Evolutionary conservation across 2,888 invertebrate species (phyloP).

Genomic region (Nebria brevicollis): DNA sequence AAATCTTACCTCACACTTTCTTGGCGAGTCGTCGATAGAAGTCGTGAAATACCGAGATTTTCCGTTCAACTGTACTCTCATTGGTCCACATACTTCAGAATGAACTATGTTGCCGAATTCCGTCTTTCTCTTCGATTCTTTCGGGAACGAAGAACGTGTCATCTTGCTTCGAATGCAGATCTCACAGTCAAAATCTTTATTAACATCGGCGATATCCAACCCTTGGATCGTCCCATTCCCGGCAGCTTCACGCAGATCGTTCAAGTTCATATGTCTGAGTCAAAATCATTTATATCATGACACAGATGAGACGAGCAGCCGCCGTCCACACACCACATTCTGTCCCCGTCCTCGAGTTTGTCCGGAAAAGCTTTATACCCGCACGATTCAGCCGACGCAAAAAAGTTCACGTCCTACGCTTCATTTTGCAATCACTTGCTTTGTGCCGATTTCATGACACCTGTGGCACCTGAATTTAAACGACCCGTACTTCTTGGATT

Average conservation of each 20-base stretch:
- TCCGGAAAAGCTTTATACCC: no score
- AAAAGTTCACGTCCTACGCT: no score
- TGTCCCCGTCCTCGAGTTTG: no score
- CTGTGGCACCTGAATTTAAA: no score
- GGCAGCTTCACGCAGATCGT: constrained; percentile 13
- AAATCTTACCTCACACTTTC: constrained; percentile 13
- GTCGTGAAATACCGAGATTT: not conserved
- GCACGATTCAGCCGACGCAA: no score
- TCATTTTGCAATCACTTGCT: no score
- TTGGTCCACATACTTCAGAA: constrained; percentile 6
- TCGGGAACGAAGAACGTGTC: constrained; percentile 22
- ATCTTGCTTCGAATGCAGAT: constrained; percentile 45
- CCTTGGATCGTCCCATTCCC: constrained; percentile 1
- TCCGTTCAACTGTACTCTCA: not conserved
- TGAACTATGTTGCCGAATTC: not conserved
- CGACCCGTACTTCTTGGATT: no score
- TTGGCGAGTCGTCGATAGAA: not conserved
- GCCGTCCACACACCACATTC: no score
- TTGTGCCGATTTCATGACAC: no score
- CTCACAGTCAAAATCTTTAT: constrained; percentile 39
- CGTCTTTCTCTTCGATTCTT: not conserved
- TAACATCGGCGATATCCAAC: constrained; percentile 36
- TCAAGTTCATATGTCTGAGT: not conserved
- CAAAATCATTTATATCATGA: no score
- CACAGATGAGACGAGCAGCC: no score